Evolutionary conservation across 2,113 vertebrate species (phyloP), one percentile per base, ranked within the genome.

Genomic region (Mugil cephalus): DNA sequence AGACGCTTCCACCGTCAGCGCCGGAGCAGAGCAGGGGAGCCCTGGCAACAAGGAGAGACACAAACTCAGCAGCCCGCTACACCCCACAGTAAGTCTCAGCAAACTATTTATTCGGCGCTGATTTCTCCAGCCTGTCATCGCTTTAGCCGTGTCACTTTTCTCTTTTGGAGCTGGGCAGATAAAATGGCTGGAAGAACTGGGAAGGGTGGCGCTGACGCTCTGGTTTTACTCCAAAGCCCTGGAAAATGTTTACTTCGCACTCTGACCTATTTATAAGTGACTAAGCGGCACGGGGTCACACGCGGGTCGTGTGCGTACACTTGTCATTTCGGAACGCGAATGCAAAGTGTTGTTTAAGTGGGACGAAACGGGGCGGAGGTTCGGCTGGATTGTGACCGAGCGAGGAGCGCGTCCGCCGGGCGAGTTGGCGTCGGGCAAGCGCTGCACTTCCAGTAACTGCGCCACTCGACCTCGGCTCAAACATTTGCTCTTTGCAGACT

Each of bases 41-140:
- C 90, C 86, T 87, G 93, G 91, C 92, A 93, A 88, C 91, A 90
- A 90, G 89, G 90, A 94, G 91, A 90, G 80, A 87, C 93, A 89
- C 87, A 87, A 92, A 87, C 91, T 83, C 90, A 88, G 69, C 85
- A 87, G 93, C 93, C 92, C 93, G 91, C 86, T 93, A 92, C 94
- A 95, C 94, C 95, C 92, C 79, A 95, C 95, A 95, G 96, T 97
- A 98, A 97, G 96, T 97, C 93, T n/a, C 62, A 7, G 66, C 35
- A 42, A 85, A 74, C 76, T 84, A 19, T 38, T 58, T 62, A 50
- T 62, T 65, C 55, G 50, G 2, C 18, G 55, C 55, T 45, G 65
- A 14, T 77, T 64, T 55, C 10, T 0, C 24, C 63, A 11, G 34
- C 46, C 59, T 69, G 79, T 45, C 77, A 50, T 46, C 56, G 80